Percentiles rank a stretch among this genome's conserved stretches.
Conservation (phyloP, 2,888 invertebrate genomes). For the Sympetrum striolatum region DNA sequence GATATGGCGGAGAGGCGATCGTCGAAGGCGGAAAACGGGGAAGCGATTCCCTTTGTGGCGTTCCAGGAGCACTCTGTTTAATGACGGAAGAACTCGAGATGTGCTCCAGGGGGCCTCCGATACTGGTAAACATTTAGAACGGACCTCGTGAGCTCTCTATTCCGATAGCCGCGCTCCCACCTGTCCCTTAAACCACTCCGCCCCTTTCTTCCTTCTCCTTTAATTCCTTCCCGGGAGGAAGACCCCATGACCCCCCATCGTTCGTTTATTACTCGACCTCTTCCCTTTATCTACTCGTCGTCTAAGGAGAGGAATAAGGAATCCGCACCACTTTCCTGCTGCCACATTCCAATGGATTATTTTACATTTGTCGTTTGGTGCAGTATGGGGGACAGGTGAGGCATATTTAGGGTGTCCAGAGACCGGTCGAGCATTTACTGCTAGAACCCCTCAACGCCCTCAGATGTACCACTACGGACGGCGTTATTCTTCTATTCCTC, state of each 20-base stretch:
- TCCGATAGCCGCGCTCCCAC: neutral
- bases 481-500: too few species aligned
- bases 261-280: neutral
- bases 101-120: neutral
- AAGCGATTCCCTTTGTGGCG: neutral
- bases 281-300: neutral
- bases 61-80: neutral
- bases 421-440: too few species aligned
- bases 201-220: neutral
- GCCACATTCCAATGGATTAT: too few species aligned
- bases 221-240: neutral
- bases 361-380: too few species aligned
- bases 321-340: too few species aligned
- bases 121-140: neutral
- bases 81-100: neutral
- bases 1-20: neutral
- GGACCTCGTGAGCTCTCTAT: neutral
- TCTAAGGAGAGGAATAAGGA: neutral
- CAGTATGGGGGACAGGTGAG: too few species aligned
- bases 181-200: neutral
- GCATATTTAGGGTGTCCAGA: too few species aligned
- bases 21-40: neutral
- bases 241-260: neutral
- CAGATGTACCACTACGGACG: too few species aligned
- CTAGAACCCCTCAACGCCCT: too few species aligned